Percentiles rank a stretch among this genome's conserved stretches.
phyloP scores from a whole-genome alignment of 2,888 invertebrate species.

The Sphaerophoria rueppellii region DNA sequence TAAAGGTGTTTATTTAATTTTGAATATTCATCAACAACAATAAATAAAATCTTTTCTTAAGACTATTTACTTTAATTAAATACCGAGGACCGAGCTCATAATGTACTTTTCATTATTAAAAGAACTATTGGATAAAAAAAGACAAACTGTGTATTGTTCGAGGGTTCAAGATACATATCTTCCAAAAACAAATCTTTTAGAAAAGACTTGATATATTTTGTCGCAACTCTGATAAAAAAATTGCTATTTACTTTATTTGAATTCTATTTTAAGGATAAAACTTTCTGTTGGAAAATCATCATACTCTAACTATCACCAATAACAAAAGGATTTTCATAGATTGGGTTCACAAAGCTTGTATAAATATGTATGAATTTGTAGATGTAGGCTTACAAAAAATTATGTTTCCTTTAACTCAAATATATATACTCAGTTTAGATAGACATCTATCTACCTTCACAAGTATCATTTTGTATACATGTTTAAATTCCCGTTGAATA shows the following conservation, averaged over 20 bases:
- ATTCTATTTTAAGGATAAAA: not conserved
- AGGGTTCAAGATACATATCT: not conserved
- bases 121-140: too few relatives aligned
- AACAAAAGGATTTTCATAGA: constrained; percentile 39
- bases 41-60: too few relatives aligned
- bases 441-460: not conserved
- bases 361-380: constrained; percentile 12
- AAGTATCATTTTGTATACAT: not conserved
- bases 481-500: constrained; percentile 15
- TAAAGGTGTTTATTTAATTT: too few relatives aligned
- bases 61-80: too few relatives aligned
- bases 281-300: constrained; percentile 36
- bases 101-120: too few relatives aligned
- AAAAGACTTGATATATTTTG: not conserved
- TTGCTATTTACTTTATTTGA: not conserved
- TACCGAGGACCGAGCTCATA: too few relatives aligned
- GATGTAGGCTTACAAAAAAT: not conserved
- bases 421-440: not conserved
- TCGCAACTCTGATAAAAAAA: constrained; percentile 3
- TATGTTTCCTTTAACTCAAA: not conserved
- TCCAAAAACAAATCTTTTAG: not conserved
- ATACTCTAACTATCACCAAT: constrained; percentile 19
- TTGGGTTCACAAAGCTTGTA: constrained; percentile 41
- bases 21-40: too few relatives aligned
- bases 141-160: not conserved